Evolutionary conservation across 2,888 invertebrate species (phyloP), one percentile per base, ranked within the genome.

Genomic region (Masnerella sp.): DNA sequence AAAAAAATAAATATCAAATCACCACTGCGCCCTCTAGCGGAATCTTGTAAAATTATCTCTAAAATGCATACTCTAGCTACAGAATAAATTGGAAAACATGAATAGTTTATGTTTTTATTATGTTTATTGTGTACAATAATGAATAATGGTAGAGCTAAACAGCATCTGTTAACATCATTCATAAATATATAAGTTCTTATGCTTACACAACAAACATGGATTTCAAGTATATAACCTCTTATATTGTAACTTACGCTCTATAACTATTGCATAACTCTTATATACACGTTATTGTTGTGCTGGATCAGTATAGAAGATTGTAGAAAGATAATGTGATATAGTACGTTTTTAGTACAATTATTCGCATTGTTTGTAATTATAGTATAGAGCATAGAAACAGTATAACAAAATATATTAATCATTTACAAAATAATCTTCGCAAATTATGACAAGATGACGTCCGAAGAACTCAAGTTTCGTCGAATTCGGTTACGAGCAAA

Each of bases 371-470:
- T 56, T 78, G 79, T 77, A 80, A 78, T 79, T 79, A 79, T 80
- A 75, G 77, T 81, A 81, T 81, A 82, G 85, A 83, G 85, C 83
- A 85, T 85, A 85, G 85, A 85, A 86, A 87, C 75, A 85, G 85
- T 87, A 85, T 86, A 86, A 87, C 84, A 87, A 87, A 87, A 87
- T 86, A 87, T 87, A 86, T 86, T 81, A 86, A 85, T 83, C 85
- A 85, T 85, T 85, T 84, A 84, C 82, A 85, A 84, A 84, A 85
- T 79, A 83, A 81, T 78, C 42, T 76, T 76, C 82, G 82, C 78
- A 78, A 78, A 76, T 82, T 78, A 81, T 80, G 81, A 82, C 76
- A 78, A 74, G 42, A 47, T 72, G 73, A 71, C 52, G 47, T 56
- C n/a, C n/a, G 12, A 18, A 14, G 4, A n/a, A 4, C n/a, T 32